Evolutionary conservation across 2,797 vertebrate genomes (phyloP), one percentile per base, ranked within the genome.

Genomic region (Botia kubotai): DNA sequence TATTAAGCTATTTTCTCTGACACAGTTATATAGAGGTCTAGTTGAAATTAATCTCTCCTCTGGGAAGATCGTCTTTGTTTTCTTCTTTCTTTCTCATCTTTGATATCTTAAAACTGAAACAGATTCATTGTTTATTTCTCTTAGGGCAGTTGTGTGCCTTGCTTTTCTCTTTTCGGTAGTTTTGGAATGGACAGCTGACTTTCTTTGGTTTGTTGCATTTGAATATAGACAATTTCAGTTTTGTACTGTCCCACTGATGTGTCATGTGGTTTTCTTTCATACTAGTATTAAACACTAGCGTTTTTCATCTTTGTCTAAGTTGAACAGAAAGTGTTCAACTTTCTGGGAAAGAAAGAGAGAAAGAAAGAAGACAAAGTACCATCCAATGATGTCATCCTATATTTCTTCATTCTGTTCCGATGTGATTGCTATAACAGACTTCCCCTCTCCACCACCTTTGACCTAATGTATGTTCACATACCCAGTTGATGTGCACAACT

Each of bases 381-480:
- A 57, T 39, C 36, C 70, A 17, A 36, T 80, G 71, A 80, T 48
- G 71, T 80, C 62, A 67, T 50, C 23, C 17, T 68, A 16, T 29
- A 58, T 74, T 66, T 71, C 36, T 67, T 72, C 29, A 53, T 79
- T 72, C 46, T 39, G 29, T 65, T 43, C 8, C 29, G 8, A 57
- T 72, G 46, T 65, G 46, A 79, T 72, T 39, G 39, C 21, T 67
- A 52, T 48, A 57, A 3, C 68, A 77, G 70, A 68, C n/a, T 63
- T 69, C 29, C 68, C 3, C 48, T 72, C 62, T 48, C 21, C 57
- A 39, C 50, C 43, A 13, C 36, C 17, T 72, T 75, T 58, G 23
- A 8, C 4, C 70, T 80, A 53, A 58, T 39, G 39, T 39, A 43
- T 58, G 52, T 74, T 33, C 60, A 36, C 79, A 79, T 50, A 70